These are phyloP conservation scores for Drosophila lutescens DNA, from an alignment of 2,888 invertebrate genomes.

Conservation along the genomic window DNA sequence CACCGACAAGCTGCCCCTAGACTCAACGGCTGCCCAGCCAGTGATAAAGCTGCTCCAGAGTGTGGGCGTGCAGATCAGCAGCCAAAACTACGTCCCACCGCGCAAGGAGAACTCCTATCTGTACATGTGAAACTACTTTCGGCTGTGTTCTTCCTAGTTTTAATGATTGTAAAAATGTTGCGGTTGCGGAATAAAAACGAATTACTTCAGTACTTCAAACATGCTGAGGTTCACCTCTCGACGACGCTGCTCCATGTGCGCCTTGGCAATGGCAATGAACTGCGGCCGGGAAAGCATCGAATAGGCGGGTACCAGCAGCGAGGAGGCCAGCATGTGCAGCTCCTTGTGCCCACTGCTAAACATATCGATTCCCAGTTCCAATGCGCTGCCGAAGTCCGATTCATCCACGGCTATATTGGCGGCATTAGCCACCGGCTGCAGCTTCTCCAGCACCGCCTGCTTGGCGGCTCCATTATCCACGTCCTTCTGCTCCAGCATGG, in stretches of 20 bases:
- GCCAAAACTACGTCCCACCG: conserved; percentile 71
- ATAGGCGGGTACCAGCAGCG: conserved; percentile 90
- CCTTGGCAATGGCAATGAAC: conserved; percentile 90
- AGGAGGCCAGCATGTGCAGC: conserved; percentile 88
- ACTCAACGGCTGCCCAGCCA: conserved; percentile 77
- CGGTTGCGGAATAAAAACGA: conserved; percentile 40
- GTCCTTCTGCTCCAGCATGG: conserved; percentile 86
- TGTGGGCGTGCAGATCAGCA: conserved; percentile 68
- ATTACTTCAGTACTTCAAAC: conserved; percentile 67
- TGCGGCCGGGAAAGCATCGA: conserved; percentile 89
- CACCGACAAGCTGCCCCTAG: conserved; percentile 80
- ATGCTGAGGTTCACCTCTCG: conserved; percentile 86
- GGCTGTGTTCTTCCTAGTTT: conserved; percentile 42
- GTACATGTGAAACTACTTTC: conserved; percentile 67
- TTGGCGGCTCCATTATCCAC: conserved; percentile 85
- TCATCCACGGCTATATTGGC: conserved; percentile 92
- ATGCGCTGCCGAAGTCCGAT: conserved; percentile 96
- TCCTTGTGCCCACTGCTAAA: conserved; percentile 90
- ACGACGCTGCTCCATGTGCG: conserved; percentile 90
- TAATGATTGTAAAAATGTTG: conserved; percentile 29
- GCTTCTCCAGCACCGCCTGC: conserved; percentile 87
- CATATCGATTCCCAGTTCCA: conserved; percentile 94
- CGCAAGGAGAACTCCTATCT: conserved; percentile 79
- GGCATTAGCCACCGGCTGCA: conserved; percentile 92
- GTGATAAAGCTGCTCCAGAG: conserved; percentile 76